phyloP scores from a whole-genome alignment of 37 sponge, comb jelly and placozoan genomes.

The Beroe forskalii region DNA sequence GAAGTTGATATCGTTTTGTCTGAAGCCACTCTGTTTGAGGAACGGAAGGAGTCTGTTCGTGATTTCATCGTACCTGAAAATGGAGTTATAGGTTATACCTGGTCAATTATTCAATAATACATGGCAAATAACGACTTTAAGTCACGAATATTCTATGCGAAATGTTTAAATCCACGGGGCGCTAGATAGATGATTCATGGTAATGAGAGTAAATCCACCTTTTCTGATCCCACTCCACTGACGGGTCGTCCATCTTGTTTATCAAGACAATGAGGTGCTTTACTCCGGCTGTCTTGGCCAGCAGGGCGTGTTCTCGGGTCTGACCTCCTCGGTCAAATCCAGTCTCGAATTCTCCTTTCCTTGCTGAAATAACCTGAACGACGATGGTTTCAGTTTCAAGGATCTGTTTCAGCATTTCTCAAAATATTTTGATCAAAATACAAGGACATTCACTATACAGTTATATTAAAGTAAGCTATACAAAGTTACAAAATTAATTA shows the following conservation, averaged over 20 bases:
- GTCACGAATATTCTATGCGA: no score
- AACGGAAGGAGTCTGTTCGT: conserved; percentile 87
- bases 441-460: no score
- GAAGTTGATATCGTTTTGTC: conserved; percentile 75
- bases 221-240: conserved; percentile 86
- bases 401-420: background rate
- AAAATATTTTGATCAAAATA: background rate
- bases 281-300: conserved; percentile 98
- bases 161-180: background rate
- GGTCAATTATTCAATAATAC: no score
- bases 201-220: no score
- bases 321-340: conserved; percentile 97
- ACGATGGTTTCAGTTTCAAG: background rate
- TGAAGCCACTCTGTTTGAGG: conserved; percentile 95
- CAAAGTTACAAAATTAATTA: no score
- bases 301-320: conserved; percentile 96
- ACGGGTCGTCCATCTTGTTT: conserved; percentile 99
- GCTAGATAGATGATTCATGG: no score
- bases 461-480: no score
- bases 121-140: no score
- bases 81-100: no score
- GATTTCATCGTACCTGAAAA: conserved; percentile 88
- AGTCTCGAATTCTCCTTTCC: conserved; percentile 98
- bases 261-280: conserved; percentile 92
- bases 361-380: conserved; percentile 87